These are phyloP conservation scores for Microctonus hyperodae DNA, from an alignment of 2,888 invertebrate species.

Conservation along the genomic window DNA sequence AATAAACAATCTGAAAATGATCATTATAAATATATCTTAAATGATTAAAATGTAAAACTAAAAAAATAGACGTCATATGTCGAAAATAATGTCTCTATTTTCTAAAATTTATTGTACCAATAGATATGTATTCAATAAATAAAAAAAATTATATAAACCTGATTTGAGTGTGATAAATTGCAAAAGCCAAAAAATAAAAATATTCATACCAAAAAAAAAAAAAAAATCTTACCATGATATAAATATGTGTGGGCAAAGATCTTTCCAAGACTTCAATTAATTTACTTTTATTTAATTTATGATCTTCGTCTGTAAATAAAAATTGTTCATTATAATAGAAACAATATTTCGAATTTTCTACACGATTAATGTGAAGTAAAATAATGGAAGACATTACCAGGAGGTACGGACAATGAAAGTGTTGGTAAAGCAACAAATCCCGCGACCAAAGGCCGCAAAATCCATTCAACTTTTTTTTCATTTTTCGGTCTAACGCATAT, in stretches of 20 bases:
- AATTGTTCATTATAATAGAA: neutral
- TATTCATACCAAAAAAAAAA: neutral
- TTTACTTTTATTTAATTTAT: conserved; percentile 64
- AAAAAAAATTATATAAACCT: no score
- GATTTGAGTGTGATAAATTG: no score
- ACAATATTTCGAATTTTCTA: no score
- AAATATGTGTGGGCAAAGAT: conserved; percentile 71
- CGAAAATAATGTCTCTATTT: no score
- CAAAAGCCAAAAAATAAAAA: neutral
- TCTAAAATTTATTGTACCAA: no score
- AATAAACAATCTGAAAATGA: no score
- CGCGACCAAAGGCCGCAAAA: conserved; percentile 76
- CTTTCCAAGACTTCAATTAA: conserved; percentile 68
- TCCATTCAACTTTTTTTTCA: conserved; percentile 73
- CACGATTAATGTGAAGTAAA: neutral
- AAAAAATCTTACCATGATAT: conserved; percentile 68
- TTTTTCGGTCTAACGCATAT: conserved; percentile 68
- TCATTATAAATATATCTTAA: no score
- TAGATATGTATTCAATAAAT: no score
- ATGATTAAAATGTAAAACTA: no score
- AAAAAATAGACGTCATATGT: no score
- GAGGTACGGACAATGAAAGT: conserved; percentile 63
- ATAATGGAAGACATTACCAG: conserved; percentile 46
- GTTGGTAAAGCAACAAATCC: conserved; percentile 69
- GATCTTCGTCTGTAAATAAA: conserved; percentile 55